Percentiles rank a stretch among this genome's conserved stretches.
phyloP scores from a whole-genome alignment of 2,888 invertebrate species.

The Mellilla xanthometata region DNA sequence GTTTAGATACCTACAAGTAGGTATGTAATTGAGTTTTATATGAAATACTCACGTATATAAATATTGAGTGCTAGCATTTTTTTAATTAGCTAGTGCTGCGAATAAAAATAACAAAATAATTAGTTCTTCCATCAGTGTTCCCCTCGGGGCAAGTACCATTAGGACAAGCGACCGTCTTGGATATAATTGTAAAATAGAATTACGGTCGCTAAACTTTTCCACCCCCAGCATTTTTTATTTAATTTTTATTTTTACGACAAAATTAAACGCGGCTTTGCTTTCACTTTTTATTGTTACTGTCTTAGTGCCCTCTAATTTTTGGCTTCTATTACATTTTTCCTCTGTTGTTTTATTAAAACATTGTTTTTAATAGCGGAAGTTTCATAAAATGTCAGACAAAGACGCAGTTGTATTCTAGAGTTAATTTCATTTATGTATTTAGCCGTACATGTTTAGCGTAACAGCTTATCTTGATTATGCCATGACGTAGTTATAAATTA shows the following conservation, averaged over 20 bases:
- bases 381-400: slow-evolving; percentile 31
- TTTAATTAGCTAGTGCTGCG: too few relatives aligned
- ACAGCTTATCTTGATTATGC: neutral
- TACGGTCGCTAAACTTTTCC: slow-evolving; percentile 73
- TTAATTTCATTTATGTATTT: slow-evolving; percentile 23
- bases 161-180: slow-evolving; percentile 57
- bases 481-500: slow-evolving; percentile 8
- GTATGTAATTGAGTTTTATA: neutral
- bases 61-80: too few relatives aligned
- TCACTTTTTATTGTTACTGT: slow-evolving; percentile 80
- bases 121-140: slow-evolving; percentile 26
- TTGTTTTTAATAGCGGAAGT: slow-evolving; percentile 68
- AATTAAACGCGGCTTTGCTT: slow-evolving; percentile 81
- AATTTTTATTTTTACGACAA: slow-evolving; percentile 82
- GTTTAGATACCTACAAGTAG: too few relatives aligned
- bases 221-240: slow-evolving; percentile 78
- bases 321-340: slow-evolving; percentile 74
- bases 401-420: slow-evolving; percentile 30
- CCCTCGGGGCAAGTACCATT: slow-evolving; percentile 66
- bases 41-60: too few relatives aligned
- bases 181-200: slow-evolving; percentile 73
- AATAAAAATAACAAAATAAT: neutral
- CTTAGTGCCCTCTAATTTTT: slow-evolving; percentile 80
- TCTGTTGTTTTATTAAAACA: slow-evolving; percentile 72
- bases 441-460: slow-evolving; percentile 1